Percentiles rank a stretch among this genome's conserved stretches.
phyloP scores from a whole-genome alignment of 2,888 invertebrate genomes.

The Doris montereyensis region DNA sequence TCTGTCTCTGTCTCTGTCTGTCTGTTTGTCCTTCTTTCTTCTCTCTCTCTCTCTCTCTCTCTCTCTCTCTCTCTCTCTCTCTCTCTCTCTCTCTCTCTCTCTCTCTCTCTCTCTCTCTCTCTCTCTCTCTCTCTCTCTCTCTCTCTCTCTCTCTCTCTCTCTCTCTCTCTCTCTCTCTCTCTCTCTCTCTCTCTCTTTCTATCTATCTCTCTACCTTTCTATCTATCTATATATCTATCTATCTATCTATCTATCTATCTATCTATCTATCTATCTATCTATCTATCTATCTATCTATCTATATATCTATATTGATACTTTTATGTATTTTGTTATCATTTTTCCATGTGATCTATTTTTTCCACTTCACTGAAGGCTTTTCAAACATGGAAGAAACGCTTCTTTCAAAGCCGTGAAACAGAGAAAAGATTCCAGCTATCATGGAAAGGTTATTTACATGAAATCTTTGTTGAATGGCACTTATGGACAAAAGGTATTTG shows the following conservation, averaged over 20 bases:
- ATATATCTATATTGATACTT: not conserved
- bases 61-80: not conserved
- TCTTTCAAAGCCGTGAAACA: conserved; percentile 52
- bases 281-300: not conserved
- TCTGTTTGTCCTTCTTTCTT: no score
- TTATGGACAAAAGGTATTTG: not conserved
- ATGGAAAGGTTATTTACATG: conserved; percentile 49
- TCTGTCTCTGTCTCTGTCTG: no score
- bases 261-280: not conserved
- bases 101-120: conserved; percentile 36
- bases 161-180: not conserved
- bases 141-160: not conserved
- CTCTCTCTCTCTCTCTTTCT: conserved; percentile 7
- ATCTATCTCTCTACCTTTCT: conserved; percentile 1
- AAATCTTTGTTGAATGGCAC: not conserved
- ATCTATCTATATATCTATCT: not conserved
- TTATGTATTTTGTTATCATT: not conserved
- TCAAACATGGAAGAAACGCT: conserved; percentile 51
- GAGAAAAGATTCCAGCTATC: conserved; percentile 49
- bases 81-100: not conserved
- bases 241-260: not conserved
- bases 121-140: not conserved
- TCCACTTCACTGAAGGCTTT: conserved; percentile 50
- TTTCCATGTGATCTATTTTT: not conserved
- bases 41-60: not conserved